Evolutionary conservation across 2,888 invertebrate species (phyloP).

Genomic region (Epicampocera succincta): DNA sequence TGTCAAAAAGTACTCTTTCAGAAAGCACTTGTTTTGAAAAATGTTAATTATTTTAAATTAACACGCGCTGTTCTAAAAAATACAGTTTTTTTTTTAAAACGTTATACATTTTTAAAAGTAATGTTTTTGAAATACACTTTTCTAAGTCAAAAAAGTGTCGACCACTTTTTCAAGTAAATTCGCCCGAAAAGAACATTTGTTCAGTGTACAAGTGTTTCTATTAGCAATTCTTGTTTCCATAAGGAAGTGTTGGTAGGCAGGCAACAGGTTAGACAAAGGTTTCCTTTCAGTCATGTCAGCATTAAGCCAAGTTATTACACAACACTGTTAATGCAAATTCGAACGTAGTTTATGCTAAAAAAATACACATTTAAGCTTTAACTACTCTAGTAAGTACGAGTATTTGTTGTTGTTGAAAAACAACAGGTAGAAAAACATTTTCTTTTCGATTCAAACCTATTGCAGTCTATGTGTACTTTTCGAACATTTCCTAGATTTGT

Average conservation of each 20-base stretch:
- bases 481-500: slow-evolving; percentile 67
- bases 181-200: background rate
- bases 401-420: slow-evolving; percentile 28
- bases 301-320: slow-evolving; percentile 59
- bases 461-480: slow-evolving; percentile 32
- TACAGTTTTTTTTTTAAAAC: too few species aligned
- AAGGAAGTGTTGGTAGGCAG: slow-evolving; percentile 61
- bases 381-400: background rate
- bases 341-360: slow-evolving; percentile 25
- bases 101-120: too few species aligned
- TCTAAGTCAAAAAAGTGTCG: too few species aligned
- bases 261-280: slow-evolving; percentile 56
- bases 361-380: slow-evolving; percentile 11
- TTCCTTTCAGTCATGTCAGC: slow-evolving; percentile 43
- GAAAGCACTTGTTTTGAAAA: too few species aligned
- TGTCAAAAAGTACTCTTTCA: too few species aligned
- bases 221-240: slow-evolving; percentile 58
- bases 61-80: too few species aligned
- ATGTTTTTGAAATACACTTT: too few species aligned
- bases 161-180: background rate
- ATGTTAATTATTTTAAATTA: too few species aligned
- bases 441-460: slow-evolving; percentile 36
- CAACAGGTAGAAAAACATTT: slow-evolving; percentile 47
- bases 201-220: background rate
- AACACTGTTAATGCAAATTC: slow-evolving; percentile 58